Percentiles rank a stretch among this genome's conserved stretches.
Evolutionary conservation across 2,113 vertebrate genomes (phyloP).

Genomic region (Lophura nycthemera): DNA sequence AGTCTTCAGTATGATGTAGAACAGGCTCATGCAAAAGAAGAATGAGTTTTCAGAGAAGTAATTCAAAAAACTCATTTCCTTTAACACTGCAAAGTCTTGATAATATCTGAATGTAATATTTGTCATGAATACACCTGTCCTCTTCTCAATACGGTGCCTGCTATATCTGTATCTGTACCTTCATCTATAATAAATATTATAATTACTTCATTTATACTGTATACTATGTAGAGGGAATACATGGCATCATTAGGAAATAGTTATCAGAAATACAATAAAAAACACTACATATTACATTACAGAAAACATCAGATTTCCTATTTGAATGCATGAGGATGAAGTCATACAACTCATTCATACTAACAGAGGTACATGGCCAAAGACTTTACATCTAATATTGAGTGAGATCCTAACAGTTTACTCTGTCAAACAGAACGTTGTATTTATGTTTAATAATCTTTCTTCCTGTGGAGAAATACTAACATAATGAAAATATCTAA

Average conservation of each 20-base stretch:
- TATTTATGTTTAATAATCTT: background rate
- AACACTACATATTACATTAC: background rate
- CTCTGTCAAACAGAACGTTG: background rate
- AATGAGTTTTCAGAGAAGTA: background rate
- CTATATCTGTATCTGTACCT: background rate
- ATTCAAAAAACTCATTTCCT: slow-evolving; percentile 1
- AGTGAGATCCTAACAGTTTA: background rate
- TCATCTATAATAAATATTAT: background rate
- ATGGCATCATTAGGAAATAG: background rate
- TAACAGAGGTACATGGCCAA: background rate
- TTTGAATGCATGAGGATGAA: background rate
- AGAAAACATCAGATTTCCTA: background rate
- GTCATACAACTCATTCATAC: background rate
- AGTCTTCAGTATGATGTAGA: background rate
- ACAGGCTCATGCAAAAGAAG: background rate
- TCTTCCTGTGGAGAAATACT: background rate
- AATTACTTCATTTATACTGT: background rate
- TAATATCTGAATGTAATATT: background rate
- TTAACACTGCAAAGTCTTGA: background rate
- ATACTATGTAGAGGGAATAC: background rate
- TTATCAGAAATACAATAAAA: background rate
- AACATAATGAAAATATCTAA: background rate
- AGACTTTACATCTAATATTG: background rate
- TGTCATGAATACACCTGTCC: background rate
- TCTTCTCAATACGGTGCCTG: background rate